A percentile compares a stretch with the other conserved stretches of the same genome.
Evolutionary conservation across 2,888 invertebrate species (phyloP).

Genomic region (Punctoribates punctum): DNA sequence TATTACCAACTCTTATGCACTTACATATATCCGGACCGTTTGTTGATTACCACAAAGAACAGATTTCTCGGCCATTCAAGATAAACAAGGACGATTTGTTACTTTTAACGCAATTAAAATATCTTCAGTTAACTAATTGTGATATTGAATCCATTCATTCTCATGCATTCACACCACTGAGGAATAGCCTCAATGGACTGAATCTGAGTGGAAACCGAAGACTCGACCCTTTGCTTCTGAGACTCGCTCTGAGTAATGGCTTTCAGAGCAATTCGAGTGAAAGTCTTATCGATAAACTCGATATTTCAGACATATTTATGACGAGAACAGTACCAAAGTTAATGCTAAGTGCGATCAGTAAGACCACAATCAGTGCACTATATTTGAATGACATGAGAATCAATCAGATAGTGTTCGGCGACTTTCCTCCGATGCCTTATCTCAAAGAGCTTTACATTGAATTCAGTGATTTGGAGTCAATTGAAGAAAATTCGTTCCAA

Average conservation of each 20-base stretch:
- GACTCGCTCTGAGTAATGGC: background rate
- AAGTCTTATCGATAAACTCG: conserved; percentile 1
- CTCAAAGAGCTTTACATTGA: conserved; percentile 36
- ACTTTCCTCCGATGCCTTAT: conserved; percentile 43
- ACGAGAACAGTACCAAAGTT: conserved; percentile 35
- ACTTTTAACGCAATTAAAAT: conserved; percentile 39
- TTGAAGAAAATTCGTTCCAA: conserved; percentile 41
- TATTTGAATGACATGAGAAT: conserved; percentile 31
- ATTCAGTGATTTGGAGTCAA: conserved; percentile 36
- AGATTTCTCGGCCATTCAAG: background rate
- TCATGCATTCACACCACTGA: conserved; percentile 29
- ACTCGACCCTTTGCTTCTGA: conserved; percentile 6
- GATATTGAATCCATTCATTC: conserved; percentile 41
- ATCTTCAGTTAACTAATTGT: conserved; percentile 38
- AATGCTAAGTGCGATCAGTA: conserved; percentile 39
- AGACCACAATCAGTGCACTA: conserved; percentile 30
- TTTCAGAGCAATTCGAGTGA: conserved; percentile 17
- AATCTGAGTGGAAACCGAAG: conserved; percentile 34
- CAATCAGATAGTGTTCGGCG: conserved; percentile 26
- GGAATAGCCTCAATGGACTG: conserved; percentile 23
- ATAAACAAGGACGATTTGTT: conserved; percentile 40
- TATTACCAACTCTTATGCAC: conserved; percentile 41
- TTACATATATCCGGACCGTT: conserved; percentile 28
- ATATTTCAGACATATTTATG: background rate
- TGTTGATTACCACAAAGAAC: background rate